Conservation (phyloP, 2,797 vertebrate genomes). For the Sylvia borin region DNA sequence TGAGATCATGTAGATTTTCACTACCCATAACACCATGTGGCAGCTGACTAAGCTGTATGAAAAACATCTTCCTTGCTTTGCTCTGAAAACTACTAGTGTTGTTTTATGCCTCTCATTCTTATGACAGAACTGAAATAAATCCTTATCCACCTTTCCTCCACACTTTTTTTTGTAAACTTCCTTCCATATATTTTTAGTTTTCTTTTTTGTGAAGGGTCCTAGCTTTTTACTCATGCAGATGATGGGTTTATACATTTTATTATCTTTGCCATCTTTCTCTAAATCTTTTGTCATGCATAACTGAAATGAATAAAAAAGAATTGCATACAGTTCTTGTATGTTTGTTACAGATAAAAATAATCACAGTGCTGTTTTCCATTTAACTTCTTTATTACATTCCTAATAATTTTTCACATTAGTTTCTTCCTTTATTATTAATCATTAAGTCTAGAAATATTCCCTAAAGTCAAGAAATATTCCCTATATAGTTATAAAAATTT, state of each 20-base stretch:
- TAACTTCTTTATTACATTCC: background rate
- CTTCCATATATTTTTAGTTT: background rate
- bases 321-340: background rate
- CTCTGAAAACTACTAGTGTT: background rate
- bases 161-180: background rate
- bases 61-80: background rate
- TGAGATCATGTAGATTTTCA: background rate
- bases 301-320: background rate
- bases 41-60: background rate
- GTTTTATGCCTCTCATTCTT: background rate
- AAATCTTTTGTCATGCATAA: background rate
- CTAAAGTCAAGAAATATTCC: background rate
- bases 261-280: background rate
- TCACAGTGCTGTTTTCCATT: background rate
- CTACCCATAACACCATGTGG: background rate
- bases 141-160: background rate
- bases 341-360: background rate
- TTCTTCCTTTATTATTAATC: background rate
- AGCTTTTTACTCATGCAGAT: background rate
- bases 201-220: background rate
- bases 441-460: background rate
- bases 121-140: background rate
- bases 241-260: background rate
- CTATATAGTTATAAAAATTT: background rate
- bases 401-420: background rate